Conservation (phyloP, 2,113 vertebrate genomes). For the Prinia subflava region DNA sequence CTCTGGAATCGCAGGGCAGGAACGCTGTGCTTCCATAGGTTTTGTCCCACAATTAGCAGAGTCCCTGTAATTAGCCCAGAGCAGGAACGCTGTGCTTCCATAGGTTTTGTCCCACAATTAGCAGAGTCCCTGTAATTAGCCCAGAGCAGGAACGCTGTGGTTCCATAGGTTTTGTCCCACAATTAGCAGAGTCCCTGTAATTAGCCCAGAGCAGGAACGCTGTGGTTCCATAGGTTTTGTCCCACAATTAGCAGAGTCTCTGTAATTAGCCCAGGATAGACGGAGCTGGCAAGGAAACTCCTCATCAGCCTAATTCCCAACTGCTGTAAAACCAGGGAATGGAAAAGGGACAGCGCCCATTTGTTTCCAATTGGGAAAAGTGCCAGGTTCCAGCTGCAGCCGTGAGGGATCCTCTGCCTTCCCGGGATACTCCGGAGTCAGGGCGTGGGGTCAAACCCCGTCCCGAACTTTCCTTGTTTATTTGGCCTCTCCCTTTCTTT, state of each 20-base stretch:
- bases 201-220: neutral
- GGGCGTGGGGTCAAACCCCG: neutral
- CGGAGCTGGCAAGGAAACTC: neutral
- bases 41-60: neutral
- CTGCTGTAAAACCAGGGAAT: conserved; percentile 28
- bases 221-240: neutral
- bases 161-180: neutral
- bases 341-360: neutral
- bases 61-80: neutral
- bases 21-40: neutral
- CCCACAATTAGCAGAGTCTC: neutral
- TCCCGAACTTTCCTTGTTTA: neutral
- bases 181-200: neutral
- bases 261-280: conserved; percentile 24
- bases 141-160: neutral
- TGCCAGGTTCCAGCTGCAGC: neutral
- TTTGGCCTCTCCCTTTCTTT: neutral
- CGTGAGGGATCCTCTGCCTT: neutral
- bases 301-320: conserved; percentile 18
- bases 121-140: neutral
- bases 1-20: neutral
- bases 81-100: neutral
- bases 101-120: neutral
- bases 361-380: conserved; percentile 29
- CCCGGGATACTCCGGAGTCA: neutral